Evolutionary conservation across 2,888 invertebrate species (phyloP), one percentile per base, ranked within the genome.

Genomic region (Lydus trimaculatus): DNA sequence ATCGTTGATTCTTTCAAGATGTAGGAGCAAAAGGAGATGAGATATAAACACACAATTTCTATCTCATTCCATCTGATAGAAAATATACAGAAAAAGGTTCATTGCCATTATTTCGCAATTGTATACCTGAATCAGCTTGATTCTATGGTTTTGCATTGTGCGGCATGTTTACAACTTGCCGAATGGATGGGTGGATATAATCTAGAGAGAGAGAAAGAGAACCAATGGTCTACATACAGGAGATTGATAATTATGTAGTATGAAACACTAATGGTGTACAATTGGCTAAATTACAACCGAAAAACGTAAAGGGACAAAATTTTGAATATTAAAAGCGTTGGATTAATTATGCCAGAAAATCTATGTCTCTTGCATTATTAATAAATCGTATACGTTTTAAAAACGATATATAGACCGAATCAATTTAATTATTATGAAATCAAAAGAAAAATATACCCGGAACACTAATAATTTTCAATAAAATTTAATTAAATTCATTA

Each of bases 41-140:
- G 20, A 3, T 2, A 15, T 17, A 58, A 3, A 3, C 1, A 31
- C 13, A 25, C 17, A 31, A 25, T 59, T 31, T n/a, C 31, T 13
- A 31, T 31, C 60, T 31, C 23, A 23, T 17, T 59, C 15, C 13
- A 2, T 28, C 31, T 59, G 31, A 2, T 28, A 25, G 15, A 58
- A 9, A 59, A 0, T n/a, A n/a, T n/a, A 2, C 28, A 17, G 68
- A 68, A 67, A 70, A 71, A 72, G 63, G 72, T 72, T 72, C 72
- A 69, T 72, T 72, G 72, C 69, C 72, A 69, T 72, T 72, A 69
- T 72, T 72, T 69, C 64, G 66, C 61, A 67, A 65, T 63, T 56
- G 65, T 52, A 20, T 52, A 52, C 52, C 52, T 66, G 65, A 69
- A 62, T 69, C 69, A 66, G 52, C 23, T 11, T 52, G 11, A 17